Conservation (phyloP, 1,140 invertebrate genomes). For the Drosophila ogumai region DNA sequence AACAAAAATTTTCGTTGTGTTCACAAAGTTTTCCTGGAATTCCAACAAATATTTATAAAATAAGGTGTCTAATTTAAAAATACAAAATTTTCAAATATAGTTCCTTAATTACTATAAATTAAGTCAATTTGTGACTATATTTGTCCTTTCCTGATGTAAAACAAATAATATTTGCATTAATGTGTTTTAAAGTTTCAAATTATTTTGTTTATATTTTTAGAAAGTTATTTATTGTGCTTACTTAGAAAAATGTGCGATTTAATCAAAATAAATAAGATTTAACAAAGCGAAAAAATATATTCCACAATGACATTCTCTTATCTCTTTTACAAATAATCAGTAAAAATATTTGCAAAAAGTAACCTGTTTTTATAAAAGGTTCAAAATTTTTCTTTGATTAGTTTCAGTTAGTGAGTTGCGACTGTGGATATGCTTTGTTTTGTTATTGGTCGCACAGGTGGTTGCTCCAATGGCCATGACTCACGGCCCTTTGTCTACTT, state of each 20-base stretch:
- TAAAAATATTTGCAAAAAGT: background rate
- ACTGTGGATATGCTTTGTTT: slow-evolving; percentile 40
- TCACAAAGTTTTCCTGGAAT: too few relatives aligned
- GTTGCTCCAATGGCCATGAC: slow-evolving; percentile 44
- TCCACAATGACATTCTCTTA: background rate
- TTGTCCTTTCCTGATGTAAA: too few relatives aligned
- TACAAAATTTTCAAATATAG: background rate
- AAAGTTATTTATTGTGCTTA: background rate
- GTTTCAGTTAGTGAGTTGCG: background rate
- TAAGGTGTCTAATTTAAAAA: too few relatives aligned
- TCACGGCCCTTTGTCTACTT: slow-evolving; percentile 43
- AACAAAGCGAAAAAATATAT: too few relatives aligned
- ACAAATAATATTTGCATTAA: too few relatives aligned
- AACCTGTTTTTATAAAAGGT: background rate
- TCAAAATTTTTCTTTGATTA: background rate
- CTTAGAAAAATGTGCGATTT: too few relatives aligned
- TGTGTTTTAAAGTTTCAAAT: background rate
- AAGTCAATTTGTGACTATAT: too few relatives aligned
- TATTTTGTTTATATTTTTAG: background rate
- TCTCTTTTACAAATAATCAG: background rate
- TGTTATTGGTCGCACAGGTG: slow-evolving; percentile 54
- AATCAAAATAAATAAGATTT: background rate
- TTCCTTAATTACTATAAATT: too few relatives aligned
- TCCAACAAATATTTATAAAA: too few relatives aligned
- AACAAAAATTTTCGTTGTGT: too few relatives aligned